A percentile compares a stretch with the other conserved stretches of the same genome.
These are phyloP conservation scores for Urophycis tenuis DNA, from an alignment of 2,797 vertebrate genomes.

Conservation along the genomic window DNA sequence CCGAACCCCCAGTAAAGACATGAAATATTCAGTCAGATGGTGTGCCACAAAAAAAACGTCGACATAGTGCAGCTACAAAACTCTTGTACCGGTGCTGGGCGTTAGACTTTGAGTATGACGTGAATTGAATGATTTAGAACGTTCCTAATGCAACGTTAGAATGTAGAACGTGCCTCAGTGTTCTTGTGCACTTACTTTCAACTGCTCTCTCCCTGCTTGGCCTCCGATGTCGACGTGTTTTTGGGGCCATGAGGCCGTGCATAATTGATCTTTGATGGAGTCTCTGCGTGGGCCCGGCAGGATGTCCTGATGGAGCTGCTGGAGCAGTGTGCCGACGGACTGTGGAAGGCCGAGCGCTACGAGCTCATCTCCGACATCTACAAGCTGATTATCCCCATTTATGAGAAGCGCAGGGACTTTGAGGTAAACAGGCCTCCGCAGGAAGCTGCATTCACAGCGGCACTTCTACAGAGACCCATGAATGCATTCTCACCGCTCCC, in stretches of 20 bases:
- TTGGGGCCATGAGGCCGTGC: background rate
- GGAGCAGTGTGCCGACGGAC: constrained; percentile 91
- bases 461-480: background rate
- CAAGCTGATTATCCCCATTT: constrained; percentile 96
- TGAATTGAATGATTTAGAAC: background rate
- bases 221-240: background rate
- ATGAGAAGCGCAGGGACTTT: constrained; percentile 94
- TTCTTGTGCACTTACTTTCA: too few relatives aligned
- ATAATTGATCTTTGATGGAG: too few relatives aligned
- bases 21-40: background rate
- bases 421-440: constrained; percentile 70
- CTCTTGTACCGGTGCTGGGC: background rate
- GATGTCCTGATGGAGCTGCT: constrained; percentile 93
- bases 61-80: background rate
- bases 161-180: too few relatives aligned
- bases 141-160: background rate
- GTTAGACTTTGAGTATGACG: background rate
- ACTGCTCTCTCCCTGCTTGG: too few relatives aligned
- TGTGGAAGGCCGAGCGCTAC: constrained; percentile 98
- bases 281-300: constrained; percentile 52
- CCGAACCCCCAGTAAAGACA: background rate
- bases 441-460: background rate
- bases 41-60: background rate
- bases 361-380: constrained; percentile 96
- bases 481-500: background rate